Evolutionary conservation across 2,888 invertebrate genomes (phyloP).

Genomic region (Melieria picta): DNA sequence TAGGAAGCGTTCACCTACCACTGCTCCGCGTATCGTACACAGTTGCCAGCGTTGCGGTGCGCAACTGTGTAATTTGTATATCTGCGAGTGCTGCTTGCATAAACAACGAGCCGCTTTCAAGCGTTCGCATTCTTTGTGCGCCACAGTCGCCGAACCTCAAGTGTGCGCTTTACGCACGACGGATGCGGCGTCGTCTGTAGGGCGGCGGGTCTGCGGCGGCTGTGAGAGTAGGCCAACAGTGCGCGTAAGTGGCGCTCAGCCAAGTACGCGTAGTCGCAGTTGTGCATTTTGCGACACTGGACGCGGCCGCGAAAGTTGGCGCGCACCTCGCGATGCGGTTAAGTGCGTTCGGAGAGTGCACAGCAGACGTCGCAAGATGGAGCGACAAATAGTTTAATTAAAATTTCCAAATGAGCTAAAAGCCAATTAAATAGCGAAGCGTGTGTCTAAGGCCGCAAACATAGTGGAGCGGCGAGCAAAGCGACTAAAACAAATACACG

Average conservation of each 20-base stretch:
- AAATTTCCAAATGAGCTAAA: not conserved
- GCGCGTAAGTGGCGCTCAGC: not conserved
- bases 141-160: not conserved
- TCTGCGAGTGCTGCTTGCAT: conserved; percentile 1
- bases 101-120: conserved; percentile 16
- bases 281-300: not conserved
- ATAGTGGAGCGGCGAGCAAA: no score
- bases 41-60: not conserved
- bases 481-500: no score
- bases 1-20: not conserved
- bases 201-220: not conserved
- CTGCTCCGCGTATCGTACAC: not conserved
- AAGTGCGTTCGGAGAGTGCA: no score
- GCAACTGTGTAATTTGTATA: conserved; percentile 20
- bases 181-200: no score
- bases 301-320: not conserved
- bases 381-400: no score
- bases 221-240: conserved; percentile 3
- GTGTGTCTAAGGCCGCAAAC: no score
- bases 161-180: no score
- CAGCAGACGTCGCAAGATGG: no score
- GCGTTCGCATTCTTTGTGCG: not conserved
- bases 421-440: not conserved
- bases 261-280: not conserved
- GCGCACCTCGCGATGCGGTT: no score